These are phyloP conservation scores for Platycheirus rosarum DNA, from an alignment of 2,888 invertebrate species.

Conservation along the genomic window DNA sequence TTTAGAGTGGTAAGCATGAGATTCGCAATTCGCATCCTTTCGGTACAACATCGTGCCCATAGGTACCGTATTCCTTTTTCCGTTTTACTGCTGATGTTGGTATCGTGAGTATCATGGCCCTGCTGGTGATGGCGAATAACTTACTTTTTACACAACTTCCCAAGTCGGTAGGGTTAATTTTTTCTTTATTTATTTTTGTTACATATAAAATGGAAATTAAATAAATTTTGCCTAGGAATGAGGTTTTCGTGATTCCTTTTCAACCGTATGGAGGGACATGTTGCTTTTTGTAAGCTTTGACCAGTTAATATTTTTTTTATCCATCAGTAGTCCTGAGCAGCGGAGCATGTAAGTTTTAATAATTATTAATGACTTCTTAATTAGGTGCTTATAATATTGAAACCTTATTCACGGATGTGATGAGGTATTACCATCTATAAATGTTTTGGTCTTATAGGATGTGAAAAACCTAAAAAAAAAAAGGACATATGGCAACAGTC, in stretches of 20 bases:
- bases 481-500: too few relatives aligned
- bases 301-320: slow-evolving; percentile 29
- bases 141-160: slow-evolving; percentile 43
- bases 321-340: slow-evolving; percentile 37
- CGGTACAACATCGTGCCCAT: neutral
- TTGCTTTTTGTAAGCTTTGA: neutral
- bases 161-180: slow-evolving; percentile 29
- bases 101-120: slow-evolving; percentile 44
- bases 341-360: slow-evolving; percentile 39
- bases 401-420: neutral
- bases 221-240: slow-evolving; percentile 43
- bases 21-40: slow-evolving; percentile 23
- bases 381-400: slow-evolving; percentile 33
- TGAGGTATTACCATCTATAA: too few relatives aligned
- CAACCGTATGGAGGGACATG: neutral
- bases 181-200: slow-evolving; percentile 26
- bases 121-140: slow-evolving; percentile 39
- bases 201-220: slow-evolving; percentile 61
- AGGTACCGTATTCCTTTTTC: slow-evolving; percentile 21
- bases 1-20: neutral
- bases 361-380: slow-evolving; percentile 55
- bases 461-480: too few relatives aligned
- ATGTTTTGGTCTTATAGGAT: too few relatives aligned
- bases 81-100: slow-evolving; percentile 56
- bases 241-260: slow-evolving; percentile 6